Percentiles rank a stretch among this genome's conserved stretches.
Evolutionary conservation across 1,140 invertebrate genomes (phyloP).

Genomic region (Drosophila grimshawi): DNA sequence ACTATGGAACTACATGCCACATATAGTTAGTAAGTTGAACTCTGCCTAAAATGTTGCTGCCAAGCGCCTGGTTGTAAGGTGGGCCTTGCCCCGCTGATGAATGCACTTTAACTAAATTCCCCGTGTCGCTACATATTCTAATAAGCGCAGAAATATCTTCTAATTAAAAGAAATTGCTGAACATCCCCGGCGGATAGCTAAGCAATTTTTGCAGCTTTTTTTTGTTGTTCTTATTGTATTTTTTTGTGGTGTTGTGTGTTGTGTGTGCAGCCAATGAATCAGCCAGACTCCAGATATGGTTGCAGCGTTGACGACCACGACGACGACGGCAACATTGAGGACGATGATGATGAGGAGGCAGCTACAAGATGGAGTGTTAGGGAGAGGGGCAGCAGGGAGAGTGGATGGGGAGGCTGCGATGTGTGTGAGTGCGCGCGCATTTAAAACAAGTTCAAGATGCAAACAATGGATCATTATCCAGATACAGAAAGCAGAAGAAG

Average conservation of each 20-base stretch:
- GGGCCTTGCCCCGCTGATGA: constrained; percentile 20
- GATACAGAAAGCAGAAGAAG: constrained; percentile 54
- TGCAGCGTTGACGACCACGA: constrained; percentile 50
- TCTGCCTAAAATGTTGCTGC: too few relatives aligned
- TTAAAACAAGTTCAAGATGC: constrained; percentile 83
- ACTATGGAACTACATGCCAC: too few relatives aligned
- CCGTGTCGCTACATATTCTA: constrained; percentile 51
- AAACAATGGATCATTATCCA: constrained; percentile 82
- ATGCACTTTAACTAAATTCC: constrained; percentile 29
- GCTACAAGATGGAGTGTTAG: constrained; percentile 65
- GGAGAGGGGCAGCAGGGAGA: not conserved
- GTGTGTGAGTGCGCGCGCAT: constrained; percentile 62
- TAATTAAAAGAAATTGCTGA: constrained; percentile 52
- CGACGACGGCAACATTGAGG: constrained; percentile 13
- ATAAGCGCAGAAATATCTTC: constrained; percentile 63
- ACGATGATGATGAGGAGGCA: constrained; percentile 51
- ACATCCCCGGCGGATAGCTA: constrained; percentile 45
- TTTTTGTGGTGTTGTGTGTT: constrained; percentile 10
- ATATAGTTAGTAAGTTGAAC: too few relatives aligned
- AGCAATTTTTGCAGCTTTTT: constrained; percentile 31
- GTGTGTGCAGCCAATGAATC: constrained; percentile 35
- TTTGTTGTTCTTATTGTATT: not conserved
- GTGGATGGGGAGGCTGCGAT: constrained; percentile 5
- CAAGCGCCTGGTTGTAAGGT: constrained; percentile 4
- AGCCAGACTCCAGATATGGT: constrained; percentile 51